Base-by-base conservation (phyloP, 2,888 invertebrate genomes). In the Coecobrya sp. region DNA sequence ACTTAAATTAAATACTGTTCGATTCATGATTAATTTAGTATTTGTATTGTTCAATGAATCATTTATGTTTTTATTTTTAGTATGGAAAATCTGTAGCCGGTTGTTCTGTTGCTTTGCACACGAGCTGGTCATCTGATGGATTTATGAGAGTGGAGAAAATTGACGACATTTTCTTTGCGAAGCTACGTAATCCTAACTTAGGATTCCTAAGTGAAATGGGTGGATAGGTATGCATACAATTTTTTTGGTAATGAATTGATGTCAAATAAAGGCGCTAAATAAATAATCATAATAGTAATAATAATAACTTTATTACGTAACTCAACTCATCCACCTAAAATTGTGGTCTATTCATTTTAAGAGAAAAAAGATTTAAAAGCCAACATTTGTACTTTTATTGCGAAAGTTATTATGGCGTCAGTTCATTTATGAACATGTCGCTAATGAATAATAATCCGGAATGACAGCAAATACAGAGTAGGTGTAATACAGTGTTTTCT, bases 361-460 rank as follows among this genome's bases (percentile, higher is more conserved):
- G 19, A 19, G 1, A 7, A 19, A 11, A 19, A 59, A 19, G 19
- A n/a, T 19, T 22, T 59, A 11, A 59, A 59, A 19, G 13, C 22
- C 8, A 62, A 68, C 16, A 22, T 45, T 76, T n/a, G 76, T 0
- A 16, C 2, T 52, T 76, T 76, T 79, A 79, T 79, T 79, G 27
- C 49, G n/a, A 52, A 79, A 79, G 16, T 79, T 52, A 55, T 79
- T 25, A 79, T 16, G 79, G 79, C 52, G 79, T 79, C 79, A 79
- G 52, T 49, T 79, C 30, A 79, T 30, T 52, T 79, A 52, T 52
- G 27, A 79, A 49, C 5, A 25, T 25, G 25, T 19, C 25, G 79
- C 25, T 79, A 79, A 79, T 79, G 52, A 52, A 79, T 19, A 55
- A 70, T n/a, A 70, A 42, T 42, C 1, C 5, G 1, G 19, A 55